phyloP scores from a whole-genome alignment of 1,140 invertebrate species.

The Triops cancriformis region DNA sequence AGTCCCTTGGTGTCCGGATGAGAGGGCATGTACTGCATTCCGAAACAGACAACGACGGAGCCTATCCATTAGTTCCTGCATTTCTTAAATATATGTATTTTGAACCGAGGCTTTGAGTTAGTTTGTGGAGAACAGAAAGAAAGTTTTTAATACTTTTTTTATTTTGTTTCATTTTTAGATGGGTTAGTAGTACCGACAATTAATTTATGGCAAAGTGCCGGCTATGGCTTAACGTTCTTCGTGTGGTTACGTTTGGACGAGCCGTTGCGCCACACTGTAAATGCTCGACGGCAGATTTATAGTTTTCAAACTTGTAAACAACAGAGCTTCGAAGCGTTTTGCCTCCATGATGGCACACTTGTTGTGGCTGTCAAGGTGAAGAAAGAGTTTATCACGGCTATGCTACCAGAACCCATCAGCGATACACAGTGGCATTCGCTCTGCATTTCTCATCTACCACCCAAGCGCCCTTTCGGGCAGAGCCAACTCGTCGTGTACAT shows the following conservation, averaged over 20 bases:
- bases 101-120: no score
- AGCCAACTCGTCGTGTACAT: constrained; percentile 53
- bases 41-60: no score
- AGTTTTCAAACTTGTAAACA: constrained; percentile 48
- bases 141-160: not conserved
- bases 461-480: constrained; percentile 51
- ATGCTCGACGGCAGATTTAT: constrained; percentile 26
- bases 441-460: constrained; percentile 48
- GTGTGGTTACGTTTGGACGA: constrained; percentile 48
- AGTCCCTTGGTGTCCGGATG: no score
- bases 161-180: constrained; percentile 35
- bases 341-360: constrained; percentile 47
- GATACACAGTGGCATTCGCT: constrained; percentile 54
- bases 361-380: constrained; percentile 49
- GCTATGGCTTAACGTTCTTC: constrained; percentile 53
- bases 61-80: no score
- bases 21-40: no score
- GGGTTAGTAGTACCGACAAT: constrained; percentile 47
- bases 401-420: constrained; percentile 43
- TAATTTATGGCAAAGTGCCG: constrained; percentile 47
- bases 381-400: constrained; percentile 49
- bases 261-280: constrained; percentile 7
- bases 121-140: no score
- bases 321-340: constrained; percentile 52
- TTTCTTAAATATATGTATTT: no score